These are phyloP conservation scores for Achroia grisella DNA, from an alignment of 1,140 invertebrate species.

Conservation along the genomic window DNA sequence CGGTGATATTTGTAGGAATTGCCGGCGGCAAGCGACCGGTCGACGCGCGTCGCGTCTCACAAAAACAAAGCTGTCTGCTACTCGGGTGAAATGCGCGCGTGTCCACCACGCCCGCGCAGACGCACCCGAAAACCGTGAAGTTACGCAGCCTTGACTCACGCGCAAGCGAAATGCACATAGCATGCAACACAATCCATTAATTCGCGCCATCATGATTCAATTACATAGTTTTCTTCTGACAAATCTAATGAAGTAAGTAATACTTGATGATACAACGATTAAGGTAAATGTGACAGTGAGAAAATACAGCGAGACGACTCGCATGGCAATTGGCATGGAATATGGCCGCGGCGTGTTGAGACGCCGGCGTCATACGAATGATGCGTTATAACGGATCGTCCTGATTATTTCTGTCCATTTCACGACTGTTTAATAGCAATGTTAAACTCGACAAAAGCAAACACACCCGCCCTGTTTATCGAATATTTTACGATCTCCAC, in stretches of 20 bases:
- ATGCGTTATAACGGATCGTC: conserved; percentile 65
- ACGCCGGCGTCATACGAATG: conserved; percentile 61
- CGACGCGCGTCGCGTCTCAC: conserved; percentile 53
- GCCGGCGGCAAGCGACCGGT: conserved; percentile 26
- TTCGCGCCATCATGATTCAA: conserved; percentile 39
- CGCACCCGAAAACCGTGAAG: conserved; percentile 17
- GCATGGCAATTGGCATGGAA: conserved; percentile 55
- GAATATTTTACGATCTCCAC: conserved; percentile 69
- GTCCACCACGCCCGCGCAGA: conserved; percentile 7
- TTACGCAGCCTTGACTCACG: conserved; percentile 22
- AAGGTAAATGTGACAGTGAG: conserved; percentile 45
- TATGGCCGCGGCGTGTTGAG: conserved; percentile 31
- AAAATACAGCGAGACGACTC: conserved; percentile 37
- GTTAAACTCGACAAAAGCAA: conserved; percentile 68
- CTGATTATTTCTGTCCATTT: conserved; percentile 71
- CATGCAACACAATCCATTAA: conserved; percentile 24
- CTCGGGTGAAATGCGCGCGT: conserved; percentile 12
- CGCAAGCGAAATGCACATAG: conserved; percentile 14
- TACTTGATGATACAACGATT: conserved; percentile 50
- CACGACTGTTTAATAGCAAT: conserved; percentile 72
- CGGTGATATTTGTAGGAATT: conserved; percentile 39
- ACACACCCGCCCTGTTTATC: conserved; percentile 67
- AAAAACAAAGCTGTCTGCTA: conserved; percentile 53
- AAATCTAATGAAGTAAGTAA: conserved; percentile 44
- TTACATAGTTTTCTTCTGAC: conserved; percentile 35